These are phyloP conservation scores for Doryteuthis pealeii DNA, from an alignment of 1,140 invertebrate species.

Conservation along the genomic window DNA sequence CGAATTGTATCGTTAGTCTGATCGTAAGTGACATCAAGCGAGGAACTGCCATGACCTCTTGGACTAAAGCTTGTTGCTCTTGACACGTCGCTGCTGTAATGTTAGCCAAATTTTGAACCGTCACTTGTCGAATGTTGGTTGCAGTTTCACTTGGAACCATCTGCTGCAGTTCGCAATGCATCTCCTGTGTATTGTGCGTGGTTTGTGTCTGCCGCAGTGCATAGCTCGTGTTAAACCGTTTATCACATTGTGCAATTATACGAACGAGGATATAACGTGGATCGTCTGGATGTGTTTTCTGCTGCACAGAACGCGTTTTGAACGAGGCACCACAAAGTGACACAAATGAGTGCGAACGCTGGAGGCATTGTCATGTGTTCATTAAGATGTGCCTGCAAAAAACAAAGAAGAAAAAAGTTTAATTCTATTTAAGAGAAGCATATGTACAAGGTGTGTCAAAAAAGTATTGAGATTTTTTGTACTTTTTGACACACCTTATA, in stretches of 20 bases:
- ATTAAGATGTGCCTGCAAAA: slow-evolving; percentile 46
- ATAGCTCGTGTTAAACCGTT: slow-evolving; percentile 61
- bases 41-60: slow-evolving; percentile 25
- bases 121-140: not conserved
- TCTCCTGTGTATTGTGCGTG: slow-evolving; percentile 39
- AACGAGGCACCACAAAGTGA: slow-evolving; percentile 62
- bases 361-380: slow-evolving; percentile 55
- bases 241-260: slow-evolving; percentile 55
- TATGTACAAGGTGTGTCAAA: no score
- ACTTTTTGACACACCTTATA: no score
- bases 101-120: slow-evolving; percentile 12
- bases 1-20: slow-evolving; percentile 19
- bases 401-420: no score
- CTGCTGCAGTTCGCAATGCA: slow-evolving; percentile 3
- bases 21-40: slow-evolving; percentile 25
- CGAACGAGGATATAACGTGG: slow-evolving; percentile 56
- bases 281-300: slow-evolving; percentile 60
- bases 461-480: no score
- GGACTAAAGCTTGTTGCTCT: slow-evolving; percentile 16
- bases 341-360: slow-evolving; percentile 59
- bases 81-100: slow-evolving; percentile 17
- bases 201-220: slow-evolving; percentile 56
- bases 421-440: no score
- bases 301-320: slow-evolving; percentile 61
- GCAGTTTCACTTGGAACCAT: not conserved